Conservation (phyloP, 92 coral and sea anemone genomes). For the Zoanthus solanderi region DNA sequence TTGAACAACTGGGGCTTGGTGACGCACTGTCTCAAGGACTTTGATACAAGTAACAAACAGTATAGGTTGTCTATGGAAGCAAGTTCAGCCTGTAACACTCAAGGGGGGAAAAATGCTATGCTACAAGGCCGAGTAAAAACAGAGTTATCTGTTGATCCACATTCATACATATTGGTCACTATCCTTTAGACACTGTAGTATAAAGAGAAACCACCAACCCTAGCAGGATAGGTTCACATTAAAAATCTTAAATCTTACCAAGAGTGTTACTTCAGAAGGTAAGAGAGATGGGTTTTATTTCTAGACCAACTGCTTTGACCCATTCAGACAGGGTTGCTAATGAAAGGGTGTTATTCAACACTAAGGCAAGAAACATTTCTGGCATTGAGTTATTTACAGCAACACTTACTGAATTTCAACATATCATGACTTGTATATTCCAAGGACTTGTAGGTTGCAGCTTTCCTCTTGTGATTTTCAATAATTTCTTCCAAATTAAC, state of each 20-base stretch:
- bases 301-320: no score
- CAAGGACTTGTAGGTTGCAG: constrained; percentile 12
- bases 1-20: background rate
- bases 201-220: background rate
- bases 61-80: background rate
- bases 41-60: background rate
- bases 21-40: background rate
- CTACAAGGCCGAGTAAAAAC: no score
- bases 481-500: constrained; percentile 59
- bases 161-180: background rate
- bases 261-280: background rate
- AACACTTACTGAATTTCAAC: background rate
- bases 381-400: background rate
- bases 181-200: background rate
- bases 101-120: no score
- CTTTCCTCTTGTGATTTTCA: constrained; percentile 58
- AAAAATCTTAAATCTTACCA: background rate
- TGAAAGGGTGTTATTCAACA: background rate
- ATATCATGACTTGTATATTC: background rate
- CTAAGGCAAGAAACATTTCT: background rate
- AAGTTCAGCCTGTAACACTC: background rate
- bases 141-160: no score
- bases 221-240: background rate
- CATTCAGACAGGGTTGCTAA: background rate
- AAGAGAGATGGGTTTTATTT: no score